phyloP scores from a whole-genome alignment of 2,888 invertebrate genomes.

The Steinernema hermaphroditum region DNA sequence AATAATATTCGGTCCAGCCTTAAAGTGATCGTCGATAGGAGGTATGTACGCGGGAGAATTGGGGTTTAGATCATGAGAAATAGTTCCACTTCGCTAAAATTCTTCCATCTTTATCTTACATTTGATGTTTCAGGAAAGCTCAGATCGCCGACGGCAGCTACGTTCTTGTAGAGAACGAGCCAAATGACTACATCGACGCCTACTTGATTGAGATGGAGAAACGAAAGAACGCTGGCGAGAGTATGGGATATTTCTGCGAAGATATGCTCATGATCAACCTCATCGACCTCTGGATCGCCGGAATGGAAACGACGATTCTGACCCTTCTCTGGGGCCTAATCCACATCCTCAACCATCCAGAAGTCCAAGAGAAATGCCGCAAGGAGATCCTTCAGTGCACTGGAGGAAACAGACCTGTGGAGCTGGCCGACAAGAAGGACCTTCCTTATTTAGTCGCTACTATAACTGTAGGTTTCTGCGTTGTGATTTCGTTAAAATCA shows the following conservation, averaged over 20 bases:
- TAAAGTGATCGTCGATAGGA: neutral
- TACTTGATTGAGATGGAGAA: slow-evolving; percentile 43
- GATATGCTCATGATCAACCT: slow-evolving; percentile 5
- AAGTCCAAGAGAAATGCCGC: neutral
- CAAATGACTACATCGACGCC: slow-evolving; percentile 45
- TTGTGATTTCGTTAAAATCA: neutral
- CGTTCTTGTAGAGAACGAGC: slow-evolving; percentile 36
- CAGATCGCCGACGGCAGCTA: slow-evolving; percentile 39
- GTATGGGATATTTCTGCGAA: slow-evolving; percentile 5
- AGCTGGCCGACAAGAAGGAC: slow-evolving; percentile 9
- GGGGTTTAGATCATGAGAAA: neutral
- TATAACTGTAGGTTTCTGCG: neutral
- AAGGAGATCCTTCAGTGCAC: slow-evolving; percentile 12
- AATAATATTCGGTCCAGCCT: neutral
- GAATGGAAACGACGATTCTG: slow-evolving; percentile 23
- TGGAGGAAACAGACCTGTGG: neutral
- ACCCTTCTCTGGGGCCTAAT: slow-evolving; percentile 22
- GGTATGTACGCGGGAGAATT: neutral
- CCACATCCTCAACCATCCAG: slow-evolving; percentile 16
- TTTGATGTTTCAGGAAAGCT: slow-evolving; percentile 34
- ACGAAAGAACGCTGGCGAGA: slow-evolving; percentile 37
- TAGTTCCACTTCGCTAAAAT: neutral
- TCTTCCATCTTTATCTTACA: neutral
- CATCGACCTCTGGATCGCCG: slow-evolving; percentile 16
- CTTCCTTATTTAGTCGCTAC: slow-evolving; percentile 17